Base-by-base conservation (phyloP, 2,888 invertebrate species). In the Drosophila flavopinicola region DNA sequence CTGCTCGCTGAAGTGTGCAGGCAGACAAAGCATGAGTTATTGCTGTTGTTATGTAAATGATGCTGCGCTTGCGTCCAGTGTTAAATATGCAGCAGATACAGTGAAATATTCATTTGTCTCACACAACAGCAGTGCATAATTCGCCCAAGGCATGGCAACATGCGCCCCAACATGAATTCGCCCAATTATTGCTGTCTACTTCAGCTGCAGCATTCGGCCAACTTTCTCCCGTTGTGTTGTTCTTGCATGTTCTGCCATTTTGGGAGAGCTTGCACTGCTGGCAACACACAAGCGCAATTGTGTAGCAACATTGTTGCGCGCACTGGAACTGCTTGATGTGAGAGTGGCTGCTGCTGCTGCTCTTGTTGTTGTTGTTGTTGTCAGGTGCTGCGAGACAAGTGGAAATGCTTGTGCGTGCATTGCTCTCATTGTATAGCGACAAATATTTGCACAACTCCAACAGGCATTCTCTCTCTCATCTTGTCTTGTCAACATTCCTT, bases 381-480 rank as follows among this genome's bases (percentile, higher is more conserved):
- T 74, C 84, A 84, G 80, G 85, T 85, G 74, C 85, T 78, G 65
- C 38, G 87, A 29, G 63, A 68, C 87, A 72, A 83, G 87, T 85
- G 67, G 71, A 85, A 84, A 85, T 88, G 69, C 83, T 74, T 70
- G 65, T 65, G 82, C 75, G 88, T 84, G 66, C 82, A 71, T 88
- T 83, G 82, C 82, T 83, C 87, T 80, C 87, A 87, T 86, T 88
- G 64, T 27, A 25, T 42, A 59, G 66, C 70, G 69, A 74, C 78
- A 82, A 84, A 85, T 82, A 82, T 88, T 79, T 79, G 71, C 78
- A 56, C 79, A 78, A 58, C 70, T 51, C 39, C 56, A 38, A 35
- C 59, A 51, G 45, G 30, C 52, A 24, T 33, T 32, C 2, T 1
- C 15, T 2, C n/a, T 0, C 17, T 37, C n/a, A n/a, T 2, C 20